These are phyloP conservation scores for Metalampra italica DNA, from an alignment of 2,888 invertebrate species.

Conservation along the genomic window DNA sequence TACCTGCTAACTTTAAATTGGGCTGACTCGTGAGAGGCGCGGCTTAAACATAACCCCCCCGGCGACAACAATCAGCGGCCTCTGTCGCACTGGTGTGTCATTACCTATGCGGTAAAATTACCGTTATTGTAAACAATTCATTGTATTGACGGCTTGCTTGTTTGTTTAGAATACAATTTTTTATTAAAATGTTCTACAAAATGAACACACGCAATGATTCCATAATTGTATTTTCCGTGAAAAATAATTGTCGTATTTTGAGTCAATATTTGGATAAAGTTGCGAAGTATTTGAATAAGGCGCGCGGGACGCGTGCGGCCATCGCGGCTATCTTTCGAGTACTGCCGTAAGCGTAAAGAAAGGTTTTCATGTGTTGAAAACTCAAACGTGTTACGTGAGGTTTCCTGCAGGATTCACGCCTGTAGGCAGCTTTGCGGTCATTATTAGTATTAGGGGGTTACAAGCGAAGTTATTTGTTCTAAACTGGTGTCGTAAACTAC, in stretches of 20 bases:
- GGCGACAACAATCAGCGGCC: slow-evolving; percentile 6
- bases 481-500: too few relatives aligned
- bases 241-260: neutral
- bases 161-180: neutral
- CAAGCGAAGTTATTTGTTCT: slow-evolving; percentile 20
- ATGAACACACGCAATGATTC: neutral
- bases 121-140: slow-evolving; percentile 4
- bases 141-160: neutral
- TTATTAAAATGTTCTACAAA: neutral
- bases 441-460: slow-evolving; percentile 43
- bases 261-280: slow-evolving; percentile 5
- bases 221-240: neutral
- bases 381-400: slow-evolving; percentile 28
- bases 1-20: slow-evolving; percentile 32
- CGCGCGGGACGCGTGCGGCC: slow-evolving; percentile 24
- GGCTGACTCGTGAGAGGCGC: slow-evolving; percentile 12
- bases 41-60: too few relatives aligned
- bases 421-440: slow-evolving; percentile 45
- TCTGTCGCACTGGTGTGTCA: neutral
- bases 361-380: slow-evolving; percentile 22
- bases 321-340: slow-evolving; percentile 17
- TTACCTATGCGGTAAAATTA: neutral
- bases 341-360: slow-evolving; percentile 27
- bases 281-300: slow-evolving; percentile 12
- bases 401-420: slow-evolving; percentile 31